phyloP scores from a whole-genome alignment of 2,113 vertebrate species.

The Azemiops feae region DNA sequence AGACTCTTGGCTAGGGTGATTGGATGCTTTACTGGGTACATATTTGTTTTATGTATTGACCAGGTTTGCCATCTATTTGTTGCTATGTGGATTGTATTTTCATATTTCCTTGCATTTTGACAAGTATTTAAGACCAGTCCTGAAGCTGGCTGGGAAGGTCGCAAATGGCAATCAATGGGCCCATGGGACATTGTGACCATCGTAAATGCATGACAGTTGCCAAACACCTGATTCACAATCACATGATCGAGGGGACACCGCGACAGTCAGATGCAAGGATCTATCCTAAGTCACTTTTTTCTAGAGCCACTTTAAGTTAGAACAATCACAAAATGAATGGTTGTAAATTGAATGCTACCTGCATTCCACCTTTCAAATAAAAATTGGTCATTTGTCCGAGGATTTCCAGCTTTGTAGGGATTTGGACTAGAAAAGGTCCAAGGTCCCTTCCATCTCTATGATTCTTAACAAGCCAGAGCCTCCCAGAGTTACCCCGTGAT shows the following conservation, averaged over 20 bases:
- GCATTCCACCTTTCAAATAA: background rate
- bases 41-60: background rate
- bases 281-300: background rate
- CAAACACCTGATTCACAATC: background rate
- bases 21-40: background rate
- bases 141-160: background rate
- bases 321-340: background rate
- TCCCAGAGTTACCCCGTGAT: too few relatives aligned
- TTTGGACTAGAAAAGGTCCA: background rate
- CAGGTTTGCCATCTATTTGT: background rate
- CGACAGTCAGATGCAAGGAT: background rate
- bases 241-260: background rate
- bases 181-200: too few relatives aligned
- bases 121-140: background rate
- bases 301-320: background rate
- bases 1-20: background rate
- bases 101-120: background rate
- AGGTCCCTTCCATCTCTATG: background rate
- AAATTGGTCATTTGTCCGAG: background rate
- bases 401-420: background rate
- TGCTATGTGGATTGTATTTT: background rate
- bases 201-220: too few relatives aligned
- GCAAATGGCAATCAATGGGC: too few relatives aligned
- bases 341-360: background rate
- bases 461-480: background rate